These are phyloP conservation scores for Tholera decimalis DNA, from an alignment of 2,888 invertebrate genomes.

Conservation along the genomic window DNA sequence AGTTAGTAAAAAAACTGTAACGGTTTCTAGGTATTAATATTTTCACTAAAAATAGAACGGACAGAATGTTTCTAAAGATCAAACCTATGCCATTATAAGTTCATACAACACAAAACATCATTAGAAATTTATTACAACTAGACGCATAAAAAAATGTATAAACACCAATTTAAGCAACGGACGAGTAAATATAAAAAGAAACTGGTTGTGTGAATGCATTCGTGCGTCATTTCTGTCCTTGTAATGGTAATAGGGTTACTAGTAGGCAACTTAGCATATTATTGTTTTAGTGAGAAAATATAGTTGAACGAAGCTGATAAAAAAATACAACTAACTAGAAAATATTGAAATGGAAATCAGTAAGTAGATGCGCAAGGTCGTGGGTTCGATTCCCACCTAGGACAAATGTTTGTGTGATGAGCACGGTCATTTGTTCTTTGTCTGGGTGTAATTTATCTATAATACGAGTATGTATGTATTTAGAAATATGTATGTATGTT, in stretches of 20 bases:
- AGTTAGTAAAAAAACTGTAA: background rate
- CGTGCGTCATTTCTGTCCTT: constrained; percentile 58
- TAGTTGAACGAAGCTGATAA: background rate
- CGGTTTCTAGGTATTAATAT: background rate
- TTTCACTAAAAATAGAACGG: background rate
- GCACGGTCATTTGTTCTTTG: no score
- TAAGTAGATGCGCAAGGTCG: no score
- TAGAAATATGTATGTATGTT: no score
- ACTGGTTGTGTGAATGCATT: constrained; percentile 27
- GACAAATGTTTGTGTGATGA: no score
- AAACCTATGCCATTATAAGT: background rate
- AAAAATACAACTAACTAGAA: background rate
- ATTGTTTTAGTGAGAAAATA: background rate
- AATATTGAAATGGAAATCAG: no score
- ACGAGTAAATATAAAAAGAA: constrained; percentile 27
- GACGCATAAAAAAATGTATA: constrained; percentile 4
- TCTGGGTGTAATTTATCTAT: no score
- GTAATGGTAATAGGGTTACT: constrained; percentile 25
- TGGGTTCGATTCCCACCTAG: no score
- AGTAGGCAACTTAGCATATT: background rate
- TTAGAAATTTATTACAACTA: background rate
- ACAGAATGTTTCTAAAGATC: background rate
- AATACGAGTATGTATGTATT: no score
- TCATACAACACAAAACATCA: background rate
- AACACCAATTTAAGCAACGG: constrained; percentile 16